Evolutionary conservation across 92 coral and sea anemone species (phyloP).

Genomic region (Scolanthus callimorphus): DNA sequence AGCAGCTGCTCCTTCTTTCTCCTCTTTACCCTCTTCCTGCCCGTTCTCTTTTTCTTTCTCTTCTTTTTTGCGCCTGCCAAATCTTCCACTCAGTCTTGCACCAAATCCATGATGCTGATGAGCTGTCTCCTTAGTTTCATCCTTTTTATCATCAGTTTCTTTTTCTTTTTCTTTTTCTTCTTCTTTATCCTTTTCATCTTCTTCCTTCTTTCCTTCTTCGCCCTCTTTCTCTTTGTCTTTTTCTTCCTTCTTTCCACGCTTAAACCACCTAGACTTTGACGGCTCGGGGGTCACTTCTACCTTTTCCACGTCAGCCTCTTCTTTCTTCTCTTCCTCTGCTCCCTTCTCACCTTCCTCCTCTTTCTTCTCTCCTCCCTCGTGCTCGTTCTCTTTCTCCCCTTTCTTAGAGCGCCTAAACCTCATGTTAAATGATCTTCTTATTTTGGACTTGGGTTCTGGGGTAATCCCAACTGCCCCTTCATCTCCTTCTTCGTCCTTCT

Average conservation of each 20-base stretch:
- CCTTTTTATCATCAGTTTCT: not conserved
- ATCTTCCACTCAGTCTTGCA: not conserved
- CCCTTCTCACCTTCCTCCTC: conserved; percentile 6
- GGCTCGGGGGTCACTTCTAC: conserved; percentile 6
- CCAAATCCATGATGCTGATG: not conserved
- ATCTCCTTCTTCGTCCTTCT: conserved; percentile 16
- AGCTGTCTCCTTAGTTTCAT: not conserved
- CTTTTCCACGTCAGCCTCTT: not conserved
- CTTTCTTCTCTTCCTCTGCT: conserved; percentile 8
- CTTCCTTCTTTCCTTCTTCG: conserved; percentile 4
- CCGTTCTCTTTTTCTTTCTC: conserved; percentile 4
- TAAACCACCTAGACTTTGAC: conserved; percentile 11
- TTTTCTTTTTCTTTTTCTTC: not conserved
- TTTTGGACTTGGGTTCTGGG: conserved; percentile 29
- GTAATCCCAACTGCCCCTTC: not conserved
- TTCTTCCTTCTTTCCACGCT: not conserved
- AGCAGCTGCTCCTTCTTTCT: not conserved
- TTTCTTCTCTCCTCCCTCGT: conserved; percentile 14
- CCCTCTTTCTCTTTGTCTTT: conserved; percentile 4
- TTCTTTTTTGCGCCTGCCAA: conserved; percentile 10
- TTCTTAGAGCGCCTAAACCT: conserved; percentile 45
- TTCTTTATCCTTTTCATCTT: conserved; percentile 1
- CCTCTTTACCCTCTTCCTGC: not conserved
- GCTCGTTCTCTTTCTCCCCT: conserved; percentile 19
- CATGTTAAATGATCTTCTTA: conserved; percentile 50